A percentile compares a stretch with the other conserved stretches of the same genome.
phyloP scores from a whole-genome alignment of 2,113 vertebrate species.

The Hydrolagus affinis region DNA sequence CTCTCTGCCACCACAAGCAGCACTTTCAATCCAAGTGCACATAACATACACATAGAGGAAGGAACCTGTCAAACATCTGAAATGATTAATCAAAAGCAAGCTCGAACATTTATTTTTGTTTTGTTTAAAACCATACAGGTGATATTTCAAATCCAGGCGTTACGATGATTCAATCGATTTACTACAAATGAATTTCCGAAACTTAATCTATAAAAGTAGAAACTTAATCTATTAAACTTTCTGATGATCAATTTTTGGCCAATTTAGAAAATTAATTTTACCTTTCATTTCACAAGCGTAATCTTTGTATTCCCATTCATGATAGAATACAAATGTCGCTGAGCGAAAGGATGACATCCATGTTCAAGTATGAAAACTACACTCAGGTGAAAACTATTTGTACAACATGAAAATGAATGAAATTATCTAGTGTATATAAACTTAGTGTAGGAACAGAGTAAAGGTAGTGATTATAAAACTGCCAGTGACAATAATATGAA shows the following conservation, averaged over 20 bases:
- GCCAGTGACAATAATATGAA: no score
- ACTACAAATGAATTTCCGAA: constrained; percentile 18
- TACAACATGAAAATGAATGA: neutral
- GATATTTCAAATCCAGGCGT: constrained; percentile 6
- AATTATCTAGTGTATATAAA: neutral
- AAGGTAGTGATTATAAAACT: neutral
- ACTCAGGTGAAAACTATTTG: neutral
- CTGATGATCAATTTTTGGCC: neutral
- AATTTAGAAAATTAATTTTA: neutral
- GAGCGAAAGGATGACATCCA: neutral
- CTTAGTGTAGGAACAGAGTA: neutral
- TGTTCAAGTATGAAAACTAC: neutral
- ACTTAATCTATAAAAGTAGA: neutral
- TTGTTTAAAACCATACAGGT: neutral
- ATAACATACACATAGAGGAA: neutral
- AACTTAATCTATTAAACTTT: neutral
- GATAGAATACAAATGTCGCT: neutral
- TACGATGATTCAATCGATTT: neutral
- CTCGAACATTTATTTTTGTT: constrained; percentile 11
- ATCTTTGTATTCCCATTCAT: neutral
- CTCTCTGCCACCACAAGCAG: constrained; percentile 38
- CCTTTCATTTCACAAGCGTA: neutral
- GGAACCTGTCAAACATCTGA: constrained; percentile 19
- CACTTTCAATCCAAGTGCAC: neutral
- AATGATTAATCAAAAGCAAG: constrained; percentile 16